Evolutionary conservation across 2,888 invertebrate genomes (phyloP).

Genomic region (Gasteruption jaculator): DNA sequence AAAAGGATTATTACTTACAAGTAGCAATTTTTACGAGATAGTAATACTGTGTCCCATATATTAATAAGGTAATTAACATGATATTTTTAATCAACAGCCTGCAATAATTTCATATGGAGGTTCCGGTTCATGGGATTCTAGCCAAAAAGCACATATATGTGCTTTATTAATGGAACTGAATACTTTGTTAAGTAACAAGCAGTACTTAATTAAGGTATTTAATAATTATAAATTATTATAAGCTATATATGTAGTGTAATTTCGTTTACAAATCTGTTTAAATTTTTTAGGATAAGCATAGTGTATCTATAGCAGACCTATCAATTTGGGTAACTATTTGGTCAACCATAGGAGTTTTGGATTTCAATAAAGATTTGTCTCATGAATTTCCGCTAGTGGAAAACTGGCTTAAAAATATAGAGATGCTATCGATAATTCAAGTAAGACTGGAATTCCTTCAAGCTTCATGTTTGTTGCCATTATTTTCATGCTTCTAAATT

Average conservation of each 20-base stretch:
- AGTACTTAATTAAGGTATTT: conserved; percentile 61
- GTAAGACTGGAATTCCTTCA: conserved; percentile 46
- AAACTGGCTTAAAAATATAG: conserved; percentile 62
- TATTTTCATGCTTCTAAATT: conserved; percentile 48
- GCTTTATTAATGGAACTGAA: conserved; percentile 59
- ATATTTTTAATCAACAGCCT: conserved; percentile 46
- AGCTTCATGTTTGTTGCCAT: conserved; percentile 52
- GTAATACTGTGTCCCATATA: too few relatives aligned
- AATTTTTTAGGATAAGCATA: conserved; percentile 54
- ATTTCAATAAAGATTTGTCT: conserved; percentile 57
- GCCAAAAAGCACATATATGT: conserved; percentile 58
- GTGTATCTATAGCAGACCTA: conserved; percentile 64
- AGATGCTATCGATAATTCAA: conserved; percentile 58
- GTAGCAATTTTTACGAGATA: too few relatives aligned
- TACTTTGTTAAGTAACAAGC: conserved; percentile 52
- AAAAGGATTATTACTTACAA: too few relatives aligned
- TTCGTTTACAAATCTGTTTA: conserved; percentile 14
- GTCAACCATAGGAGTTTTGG: conserved; percentile 60
- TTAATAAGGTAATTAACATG: too few relatives aligned
- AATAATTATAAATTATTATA: conserved; percentile 18
- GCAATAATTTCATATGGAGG: conserved; percentile 56
- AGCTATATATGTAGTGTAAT: conserved; percentile 14
- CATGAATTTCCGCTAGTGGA: conserved; percentile 55
- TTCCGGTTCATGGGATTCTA: conserved; percentile 54
- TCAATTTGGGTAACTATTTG: conserved; percentile 71